phyloP scores from a whole-genome alignment of 53 echinoderm and acorn worm genomes.

The Echinarachnius parma region DNA sequence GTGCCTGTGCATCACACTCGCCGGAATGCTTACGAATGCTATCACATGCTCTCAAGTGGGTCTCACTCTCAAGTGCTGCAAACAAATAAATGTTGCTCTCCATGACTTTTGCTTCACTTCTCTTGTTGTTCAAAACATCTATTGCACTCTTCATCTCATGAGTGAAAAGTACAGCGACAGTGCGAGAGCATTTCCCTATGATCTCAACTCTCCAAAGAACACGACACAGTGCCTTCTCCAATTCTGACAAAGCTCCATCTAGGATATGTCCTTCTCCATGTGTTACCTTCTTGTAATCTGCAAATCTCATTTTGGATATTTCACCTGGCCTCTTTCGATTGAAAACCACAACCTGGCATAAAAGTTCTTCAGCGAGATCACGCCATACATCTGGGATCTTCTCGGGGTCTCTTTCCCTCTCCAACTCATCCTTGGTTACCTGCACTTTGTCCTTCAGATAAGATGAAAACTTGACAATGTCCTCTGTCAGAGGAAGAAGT shows the following conservation, averaged over 20 bases:
- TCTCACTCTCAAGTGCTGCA: conserved; percentile 35
- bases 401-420: conserved; percentile 19
- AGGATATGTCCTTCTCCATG: conserved; percentile 33
- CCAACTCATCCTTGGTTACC: conserved; percentile 22
- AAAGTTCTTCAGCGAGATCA: conserved; percentile 52
- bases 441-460: conserved; percentile 53
- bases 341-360: conserved; percentile 65
- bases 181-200: conserved; percentile 62
- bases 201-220: conserved; percentile 65
- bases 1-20: conserved; percentile 56
- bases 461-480: conserved; percentile 53
- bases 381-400: conserved; percentile 55
- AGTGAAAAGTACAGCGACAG: conserved; percentile 69
- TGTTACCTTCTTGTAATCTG: conserved; percentile 47
- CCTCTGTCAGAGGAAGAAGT: conserved; percentile 63
- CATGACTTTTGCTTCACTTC: conserved; percentile 52
- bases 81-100: conserved; percentile 59
- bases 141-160: conserved; percentile 45
- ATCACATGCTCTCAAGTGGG: conserved; percentile 59
- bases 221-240: conserved; percentile 60
- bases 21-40: conserved; percentile 44
- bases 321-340: conserved; percentile 74
- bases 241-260: conserved; percentile 58
- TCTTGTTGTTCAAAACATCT: conserved; percentile 52
- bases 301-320: conserved; percentile 66